Base-by-base conservation (phyloP, 2,888 invertebrate genomes). In the Amblyteles armatorius region DNA sequence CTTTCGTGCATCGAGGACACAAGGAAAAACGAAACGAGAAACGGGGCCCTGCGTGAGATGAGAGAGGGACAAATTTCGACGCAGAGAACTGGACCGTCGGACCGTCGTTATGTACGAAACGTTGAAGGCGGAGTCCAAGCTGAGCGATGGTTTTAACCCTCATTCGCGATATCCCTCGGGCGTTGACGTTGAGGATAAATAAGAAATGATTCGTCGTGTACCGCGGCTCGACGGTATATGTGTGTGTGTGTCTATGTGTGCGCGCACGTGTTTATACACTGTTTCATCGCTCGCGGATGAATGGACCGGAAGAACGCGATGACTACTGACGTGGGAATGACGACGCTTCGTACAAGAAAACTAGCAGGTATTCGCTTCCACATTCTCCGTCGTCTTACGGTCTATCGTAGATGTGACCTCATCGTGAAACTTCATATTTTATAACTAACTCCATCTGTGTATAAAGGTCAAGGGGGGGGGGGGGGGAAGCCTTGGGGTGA, bases 251-350 rank as follows among this genome's bases (percentile, higher is more conserved):
- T 11, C 9, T 11, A 1, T 52, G 50, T 52, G 19, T 19, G 9
- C 19, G 7, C 6, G n/a, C n/a, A 26, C 26, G 44, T 71, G 50
- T 71, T 13, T 29, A 16, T 40, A 57, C 57, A 69, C 79, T 73
- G 67, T 74, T 76, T 76, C 71, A 52, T 65, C 19, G 36, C 74
- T 40, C 68, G 68, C 74, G 69, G 65, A 83, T 76, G 74, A 79
- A 74, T 73, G 74, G 50, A 65, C 63, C 74, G 29, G 63, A 63
- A 65, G 60, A 74, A 22, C 67, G 19, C 79, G 63, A 79, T 82
- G 72, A 78, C 82, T 63, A 72, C 65, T 52, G 79, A 83, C 79
- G 79, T 65, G 74, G 68, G 74, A 83, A 79, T 74, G 79, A 83
- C 79, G 60, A 29, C 22, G 69, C 60, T 78, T 79, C 22, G 19